phyloP scores from a whole-genome alignment of 2,113 vertebrate species.

The Salminus brasiliensis region DNA sequence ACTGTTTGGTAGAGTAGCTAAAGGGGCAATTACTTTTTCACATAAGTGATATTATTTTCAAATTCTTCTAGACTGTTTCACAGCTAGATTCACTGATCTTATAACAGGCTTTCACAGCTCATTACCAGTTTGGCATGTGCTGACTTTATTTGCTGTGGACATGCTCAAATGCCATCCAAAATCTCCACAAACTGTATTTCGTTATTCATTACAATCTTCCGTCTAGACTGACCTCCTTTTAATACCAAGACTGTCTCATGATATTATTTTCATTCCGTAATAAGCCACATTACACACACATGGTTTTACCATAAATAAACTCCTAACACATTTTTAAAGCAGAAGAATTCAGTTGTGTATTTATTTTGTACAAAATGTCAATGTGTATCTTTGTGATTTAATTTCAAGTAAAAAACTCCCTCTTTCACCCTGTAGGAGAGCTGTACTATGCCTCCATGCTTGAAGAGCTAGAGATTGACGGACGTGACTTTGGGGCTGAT shows the following conservation, averaged over 20 bases:
- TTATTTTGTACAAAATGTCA: neutral
- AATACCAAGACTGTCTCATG: neutral
- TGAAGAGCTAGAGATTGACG: slow-evolving; percentile 84
- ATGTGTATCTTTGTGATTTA: neutral
- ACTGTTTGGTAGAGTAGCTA: no score
- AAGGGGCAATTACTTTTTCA: no score
- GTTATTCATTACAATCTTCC: neutral
- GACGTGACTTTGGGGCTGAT: slow-evolving; percentile 88
- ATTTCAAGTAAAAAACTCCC: neutral
- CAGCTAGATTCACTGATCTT: neutral
- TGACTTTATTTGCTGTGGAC: neutral
- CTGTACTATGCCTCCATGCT: slow-evolving; percentile 81
- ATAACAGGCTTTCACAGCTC: neutral
- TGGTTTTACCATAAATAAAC: neutral
- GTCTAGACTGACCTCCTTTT: neutral
- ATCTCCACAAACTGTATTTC: neutral
- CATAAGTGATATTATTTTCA: neutral
- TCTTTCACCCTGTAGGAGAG: slow-evolving; percentile 61
- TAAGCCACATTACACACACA: neutral
- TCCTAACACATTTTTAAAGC: neutral
- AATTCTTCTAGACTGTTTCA: neutral
- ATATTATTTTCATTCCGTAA: neutral
- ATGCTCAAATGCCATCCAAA: neutral
- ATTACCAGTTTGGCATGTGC: neutral
- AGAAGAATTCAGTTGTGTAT: neutral